phyloP scores from a whole-genome alignment of 2,113 vertebrate species.

The Taxidea taxus region DNA sequence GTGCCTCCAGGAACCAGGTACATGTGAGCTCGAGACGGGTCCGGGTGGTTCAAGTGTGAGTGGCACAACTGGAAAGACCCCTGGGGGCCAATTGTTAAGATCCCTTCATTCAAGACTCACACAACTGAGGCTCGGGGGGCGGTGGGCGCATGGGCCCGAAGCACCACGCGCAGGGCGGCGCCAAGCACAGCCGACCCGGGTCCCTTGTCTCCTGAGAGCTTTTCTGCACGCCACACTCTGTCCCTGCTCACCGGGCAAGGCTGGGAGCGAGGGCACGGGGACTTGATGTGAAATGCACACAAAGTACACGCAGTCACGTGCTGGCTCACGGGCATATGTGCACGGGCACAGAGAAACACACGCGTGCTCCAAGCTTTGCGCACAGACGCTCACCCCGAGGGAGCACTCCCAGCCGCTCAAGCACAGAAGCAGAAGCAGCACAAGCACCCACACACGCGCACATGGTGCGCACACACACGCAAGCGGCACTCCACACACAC shows the following conservation, averaged over 20 bases:
- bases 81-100: background rate
- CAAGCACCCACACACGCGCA: background rate
- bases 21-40: accelerated
- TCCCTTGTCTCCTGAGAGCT: background rate
- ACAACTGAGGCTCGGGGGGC: too few relatives aligned
- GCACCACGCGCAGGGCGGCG: background rate
- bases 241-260: accelerated
- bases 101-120: background rate
- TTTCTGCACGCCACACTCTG: background rate
- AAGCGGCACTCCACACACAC: background rate
- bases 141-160: accelerated
- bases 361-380: background rate
- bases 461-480: background rate
- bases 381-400: accelerated
- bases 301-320: accelerated
- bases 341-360: background rate
- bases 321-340: accelerated
- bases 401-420: accelerated
- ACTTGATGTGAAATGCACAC: background rate
- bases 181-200: background rate
- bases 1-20: background rate
- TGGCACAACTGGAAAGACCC: background rate
- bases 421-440: background rate
- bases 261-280: background rate
- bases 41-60: background rate